Evolutionary conservation across 2,888 invertebrate genomes (phyloP).

Genomic region (Lepetodrilus schrolli): DNA sequence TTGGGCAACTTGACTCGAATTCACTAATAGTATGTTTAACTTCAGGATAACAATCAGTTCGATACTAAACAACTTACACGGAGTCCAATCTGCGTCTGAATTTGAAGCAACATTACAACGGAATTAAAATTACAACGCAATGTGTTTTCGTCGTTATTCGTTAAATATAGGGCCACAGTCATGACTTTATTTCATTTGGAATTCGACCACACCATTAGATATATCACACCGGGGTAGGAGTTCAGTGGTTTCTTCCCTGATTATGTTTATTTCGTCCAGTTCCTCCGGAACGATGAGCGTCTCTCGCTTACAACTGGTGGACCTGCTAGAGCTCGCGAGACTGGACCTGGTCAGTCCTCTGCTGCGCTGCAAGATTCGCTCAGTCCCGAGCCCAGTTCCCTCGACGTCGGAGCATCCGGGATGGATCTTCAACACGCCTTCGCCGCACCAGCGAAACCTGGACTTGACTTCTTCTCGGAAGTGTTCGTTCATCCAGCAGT

Average conservation of each 20-base stretch:
- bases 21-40: too few species aligned
- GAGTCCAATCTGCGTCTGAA: too few species aligned
- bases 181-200: neutral
- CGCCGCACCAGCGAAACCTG: slow-evolving; percentile 66
- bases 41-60: too few species aligned
- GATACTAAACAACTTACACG: too few species aligned
- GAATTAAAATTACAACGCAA: too few species aligned
- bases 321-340: neutral
- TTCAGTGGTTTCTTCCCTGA: slow-evolving; percentile 1
- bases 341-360: neutral
- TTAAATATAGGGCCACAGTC: too few species aligned
- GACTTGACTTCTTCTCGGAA: slow-evolving; percentile 73
- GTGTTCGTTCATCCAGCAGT: slow-evolving; percentile 77
- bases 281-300: neutral
- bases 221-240: slow-evolving; percentile 1
- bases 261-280: neutral
- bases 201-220: slow-evolving; percentile 9
- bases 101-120: too few species aligned
- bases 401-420: slow-evolving; percentile 16
- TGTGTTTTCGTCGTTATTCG: too few species aligned
- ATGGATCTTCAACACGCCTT: neutral
- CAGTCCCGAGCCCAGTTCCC: neutral
- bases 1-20: too few species aligned
- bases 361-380: neutral
- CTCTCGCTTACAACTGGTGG: slow-evolving; percentile 8